Evolutionary conservation across 1,140 invertebrate species (phyloP), one percentile per base, ranked within the genome.

Genomic region (Anagrus nilaparvatae): DNA sequence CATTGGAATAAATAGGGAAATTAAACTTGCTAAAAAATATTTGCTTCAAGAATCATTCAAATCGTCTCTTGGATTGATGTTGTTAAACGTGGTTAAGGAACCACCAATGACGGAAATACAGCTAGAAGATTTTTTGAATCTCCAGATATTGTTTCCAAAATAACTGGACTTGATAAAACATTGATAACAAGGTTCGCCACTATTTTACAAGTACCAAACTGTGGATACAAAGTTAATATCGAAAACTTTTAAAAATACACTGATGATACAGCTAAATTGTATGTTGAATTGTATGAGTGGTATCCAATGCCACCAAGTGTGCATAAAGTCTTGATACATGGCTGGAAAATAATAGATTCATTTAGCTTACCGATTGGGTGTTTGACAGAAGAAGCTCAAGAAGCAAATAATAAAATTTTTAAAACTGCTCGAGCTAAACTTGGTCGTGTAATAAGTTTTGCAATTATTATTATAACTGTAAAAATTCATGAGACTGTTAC

Each of bases 31-130:
- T 18, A 13, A 28, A 33, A 34, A 43, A 43, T 19, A 33, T 33
- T 5, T 34, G 6, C 19, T 21, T 12, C 12, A 28, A 30, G 14
- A 17, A 16, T 13, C 29, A 12, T 4, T 19, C 10, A 43, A 35
- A 33, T 18, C 14, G 17, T 18, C 31, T 24, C 38, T 12, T 21
- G 17, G 23, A 40, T 54, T 18, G 51, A 54, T 49, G 17, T 44
- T 25, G 17, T 27, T 21, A 54, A 51, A 23, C 52, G 46, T 42
- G 27, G 43, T 34, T 32, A 9, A 7, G 45, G 48, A 3, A 47
- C 46, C 3, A 52, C 34, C 3, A 55, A 55, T 37, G 47, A 53
- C 25, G 53, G 53, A 0, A 55, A 55, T 31, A 50, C 50, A 2
- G 48, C 53, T 16, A 21, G 48, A 23, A 43, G 29, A 40, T 55